Evolutionary conservation across 2,888 invertebrate genomes (phyloP).

Genomic region (Philopedon plagiatum): DNA sequence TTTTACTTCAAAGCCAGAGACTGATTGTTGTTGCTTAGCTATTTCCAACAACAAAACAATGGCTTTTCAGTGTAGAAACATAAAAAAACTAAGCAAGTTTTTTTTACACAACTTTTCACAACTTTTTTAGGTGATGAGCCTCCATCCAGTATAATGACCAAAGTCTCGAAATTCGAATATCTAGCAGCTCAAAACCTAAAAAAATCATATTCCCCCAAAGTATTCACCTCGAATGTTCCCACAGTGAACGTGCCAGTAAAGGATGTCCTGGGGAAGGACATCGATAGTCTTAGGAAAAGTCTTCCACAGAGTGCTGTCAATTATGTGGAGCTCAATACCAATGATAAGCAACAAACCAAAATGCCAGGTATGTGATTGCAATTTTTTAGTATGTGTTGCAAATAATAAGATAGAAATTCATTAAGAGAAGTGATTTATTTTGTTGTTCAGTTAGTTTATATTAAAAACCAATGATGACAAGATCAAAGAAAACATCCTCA

Average conservation of each 20-base stretch:
- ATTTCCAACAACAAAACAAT: too few relatives aligned
- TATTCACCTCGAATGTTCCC: conserved; percentile 83
- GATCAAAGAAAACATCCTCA: too few relatives aligned
- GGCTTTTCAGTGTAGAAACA: too few relatives aligned
- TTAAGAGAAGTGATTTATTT: too few relatives aligned
- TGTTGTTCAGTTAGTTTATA: too few relatives aligned
- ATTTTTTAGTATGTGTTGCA: too few relatives aligned
- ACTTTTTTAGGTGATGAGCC: conserved; percentile 68
- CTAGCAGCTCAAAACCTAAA: conserved; percentile 78
- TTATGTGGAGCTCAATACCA: conserved; percentile 67
- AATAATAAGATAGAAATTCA: too few relatives aligned
- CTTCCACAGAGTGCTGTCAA: conserved; percentile 70
- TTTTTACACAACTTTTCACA: too few relatives aligned
- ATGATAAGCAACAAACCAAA: conserved; percentile 65
- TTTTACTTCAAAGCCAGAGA: too few relatives aligned
- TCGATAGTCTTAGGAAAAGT: conserved; percentile 76
- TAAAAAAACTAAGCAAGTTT: too few relatives aligned
- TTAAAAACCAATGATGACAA: too few relatives aligned
- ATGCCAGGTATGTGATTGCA: conserved; percentile 52
- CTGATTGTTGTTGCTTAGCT: too few relatives aligned
- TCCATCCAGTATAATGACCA: conserved; percentile 78
- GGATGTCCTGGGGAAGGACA: conserved; percentile 77
- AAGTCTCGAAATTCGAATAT: conserved; percentile 84
- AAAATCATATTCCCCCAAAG: conserved; percentile 79
- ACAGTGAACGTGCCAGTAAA: conserved; percentile 88